Evolutionary conservation across 37 sponge, comb jelly and placozoan genomes (phyloP).

Genomic region (Lycopodina hypogea): DNA sequence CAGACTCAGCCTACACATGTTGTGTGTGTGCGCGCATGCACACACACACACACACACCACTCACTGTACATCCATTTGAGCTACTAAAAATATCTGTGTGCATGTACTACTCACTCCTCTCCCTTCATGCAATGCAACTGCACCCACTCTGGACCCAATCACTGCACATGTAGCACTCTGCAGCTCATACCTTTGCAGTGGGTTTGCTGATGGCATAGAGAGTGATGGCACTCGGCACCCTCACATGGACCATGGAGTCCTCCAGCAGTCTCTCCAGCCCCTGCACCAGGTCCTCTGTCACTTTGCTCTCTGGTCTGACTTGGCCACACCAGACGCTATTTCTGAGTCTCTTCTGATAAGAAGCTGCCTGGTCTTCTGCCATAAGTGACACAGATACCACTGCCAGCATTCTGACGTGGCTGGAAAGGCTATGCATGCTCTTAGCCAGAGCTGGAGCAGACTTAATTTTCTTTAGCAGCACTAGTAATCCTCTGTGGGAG

Average conservation of each 20-base stretch:
- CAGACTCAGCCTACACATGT: slow-evolving; percentile 31
- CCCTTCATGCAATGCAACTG: too few relatives aligned
- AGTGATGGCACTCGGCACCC: slow-evolving; percentile 47
- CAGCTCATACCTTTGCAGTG: slow-evolving; percentile 31
- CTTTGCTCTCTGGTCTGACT: neutral
- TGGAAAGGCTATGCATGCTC: slow-evolving; percentile 31
- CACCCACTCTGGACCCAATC: too few relatives aligned
- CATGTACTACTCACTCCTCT: neutral
- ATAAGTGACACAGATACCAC: slow-evolving; percentile 24
- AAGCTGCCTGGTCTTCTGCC: slow-evolving; percentile 5
- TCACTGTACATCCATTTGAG: too few relatives aligned
- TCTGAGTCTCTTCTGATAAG: neutral
- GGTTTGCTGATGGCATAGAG: slow-evolving; percentile 43
- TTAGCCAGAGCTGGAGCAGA: slow-evolving; percentile 3
- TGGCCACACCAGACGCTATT: neutral
- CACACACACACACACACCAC: neutral
- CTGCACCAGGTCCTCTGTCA: slow-evolving; percentile 1
- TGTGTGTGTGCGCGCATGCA: neutral
- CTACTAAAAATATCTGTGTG: neutral
- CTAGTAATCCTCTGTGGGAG: slow-evolving; percentile 32
- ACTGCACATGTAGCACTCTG: too few relatives aligned
- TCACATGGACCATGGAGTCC: slow-evolving; percentile 14
- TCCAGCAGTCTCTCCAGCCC: slow-evolving; percentile 32
- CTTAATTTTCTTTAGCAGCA: slow-evolving; percentile 12
- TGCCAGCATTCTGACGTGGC: slow-evolving; percentile 34